Evolutionary conservation across 2,113 vertebrate genomes (phyloP), one percentile per base, ranked within the genome.

Genomic region (Antigone vipio): DNA sequence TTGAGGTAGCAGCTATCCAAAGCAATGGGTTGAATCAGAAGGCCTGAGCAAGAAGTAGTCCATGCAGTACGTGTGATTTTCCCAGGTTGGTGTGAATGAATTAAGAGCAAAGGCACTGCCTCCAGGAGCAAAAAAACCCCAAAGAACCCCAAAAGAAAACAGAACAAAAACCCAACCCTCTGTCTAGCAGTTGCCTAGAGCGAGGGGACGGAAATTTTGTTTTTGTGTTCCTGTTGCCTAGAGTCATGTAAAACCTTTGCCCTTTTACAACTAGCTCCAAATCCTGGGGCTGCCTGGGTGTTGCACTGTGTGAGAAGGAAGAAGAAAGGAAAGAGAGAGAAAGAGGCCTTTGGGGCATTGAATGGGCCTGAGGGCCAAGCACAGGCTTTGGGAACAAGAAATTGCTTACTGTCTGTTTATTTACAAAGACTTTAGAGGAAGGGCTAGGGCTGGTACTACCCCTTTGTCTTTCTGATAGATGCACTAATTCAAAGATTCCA

Each of bases 141-240:
- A 55, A 55, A 30, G 29, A 55, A 30, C 53, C 29, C 29, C 53
- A 55, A 55, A 55, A 55, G 29, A 55, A 55, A 55, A 55, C 53
- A 59, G 63, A 89, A 12, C 63, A 69, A 77, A 91, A 55, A 21
- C 2, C 3, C 71, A 92, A 45, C 40, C 38, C 53, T 79, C 81
- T 76, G 58, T 68, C 78, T 91, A 72, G 30, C 34, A 75, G 56
- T 75, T 94, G 80, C 93, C 74, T 91, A 60, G 77, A 93, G 89
- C 89, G 85, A 85, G 45, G 77, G 62, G 84, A 81, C 9, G 1
- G 87, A 95, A 92, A 87, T 89, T 82, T 94, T 85, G 52, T 2
- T 11, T 88, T 84, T 89, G 80, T 78, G 53, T 91, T 96, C 49
- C 60, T 96, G 77, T 96, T 96, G 91, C 95, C 77, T 95, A 34